Evolutionary conservation across 2,113 vertebrate species (phyloP), one percentile per base, ranked within the genome.

Genomic region (Psittacula cyanocephala): DNA sequence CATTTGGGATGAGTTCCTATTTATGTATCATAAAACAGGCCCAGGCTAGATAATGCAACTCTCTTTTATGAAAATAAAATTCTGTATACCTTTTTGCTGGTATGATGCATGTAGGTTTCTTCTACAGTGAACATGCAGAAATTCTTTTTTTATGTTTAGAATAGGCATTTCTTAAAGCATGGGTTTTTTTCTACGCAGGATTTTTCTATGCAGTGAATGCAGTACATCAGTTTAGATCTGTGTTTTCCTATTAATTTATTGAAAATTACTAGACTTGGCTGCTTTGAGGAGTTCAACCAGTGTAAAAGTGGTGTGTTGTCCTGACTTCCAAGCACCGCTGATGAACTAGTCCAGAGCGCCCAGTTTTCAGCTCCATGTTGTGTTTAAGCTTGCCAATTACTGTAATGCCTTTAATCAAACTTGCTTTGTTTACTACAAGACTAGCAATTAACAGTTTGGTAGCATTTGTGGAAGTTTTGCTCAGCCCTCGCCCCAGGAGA

Each of bases 1-100:
- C 44, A 71, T 69, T 81, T 83, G 64, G 80, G 52, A 77, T 85
- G 55, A 88, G 68, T 63, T 80, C 47, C 46, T 80, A 37, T 44
- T 93, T 72, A 60, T 65, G 80, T 72, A 63, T 39, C 24, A 17
- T 41, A 80, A 79, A 62, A 57, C 59, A 79, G 67, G 16, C 23
- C 49, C 10, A 33, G 13, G 64, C 46, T 69, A 62, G 47, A 80
- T 74, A 71, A 68, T 43, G 17, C 60, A 69, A 4, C 43, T 83
- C 20, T 65, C 13, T 71, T 28, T 49, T 68, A 64, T 60, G 70
- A 81, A 74, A 63, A 39, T 41, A 17, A 68, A 67, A 71, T 71
- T 67, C 47, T 19, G 14, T 80, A 10, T 22, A 50, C 23, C 19
- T 88, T 46, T 64, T 65, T 96, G 83, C 47, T 88, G 27, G 59